Conservation (phyloP, 2,797 vertebrate species). For the Gymnopithys bicolor region DNA sequence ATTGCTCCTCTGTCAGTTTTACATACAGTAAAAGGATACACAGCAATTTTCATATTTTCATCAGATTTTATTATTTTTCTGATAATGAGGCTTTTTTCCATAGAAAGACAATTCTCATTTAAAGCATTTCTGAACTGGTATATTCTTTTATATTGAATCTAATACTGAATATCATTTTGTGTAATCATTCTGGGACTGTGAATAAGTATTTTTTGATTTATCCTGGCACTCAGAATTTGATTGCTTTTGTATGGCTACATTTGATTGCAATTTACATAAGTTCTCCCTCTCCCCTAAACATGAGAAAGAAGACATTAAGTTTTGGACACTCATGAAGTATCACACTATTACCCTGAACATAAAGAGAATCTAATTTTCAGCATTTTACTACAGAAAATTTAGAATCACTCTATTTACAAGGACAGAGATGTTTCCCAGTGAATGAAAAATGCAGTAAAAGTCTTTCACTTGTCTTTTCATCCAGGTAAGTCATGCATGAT, state of each 20-base stretch:
- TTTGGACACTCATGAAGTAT: not conserved
- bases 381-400: not conserved
- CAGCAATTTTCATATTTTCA: not conserved
- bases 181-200: not conserved
- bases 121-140: not conserved
- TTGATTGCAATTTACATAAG: not conserved
- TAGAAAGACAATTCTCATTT: not conserved
- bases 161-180: not conserved
- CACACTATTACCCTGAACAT: not conserved
- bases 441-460: not conserved
- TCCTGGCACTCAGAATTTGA: not conserved
- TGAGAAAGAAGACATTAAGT: not conserved
- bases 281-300: not conserved
- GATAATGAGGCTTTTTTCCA: not conserved
- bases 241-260: not conserved
- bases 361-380: not conserved
- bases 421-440: not conserved
- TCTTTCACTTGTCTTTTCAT: not conserved
- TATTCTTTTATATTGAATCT: not conserved
- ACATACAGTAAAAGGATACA: not conserved
- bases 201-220: not conserved
- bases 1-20: not conserved
- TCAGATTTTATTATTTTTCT: constrained; percentile 3
- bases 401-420: not conserved
- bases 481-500: rapidly evolving